phyloP scores from a whole-genome alignment of 1,140 invertebrate genomes.

The Chlorops oryzae region DNA sequence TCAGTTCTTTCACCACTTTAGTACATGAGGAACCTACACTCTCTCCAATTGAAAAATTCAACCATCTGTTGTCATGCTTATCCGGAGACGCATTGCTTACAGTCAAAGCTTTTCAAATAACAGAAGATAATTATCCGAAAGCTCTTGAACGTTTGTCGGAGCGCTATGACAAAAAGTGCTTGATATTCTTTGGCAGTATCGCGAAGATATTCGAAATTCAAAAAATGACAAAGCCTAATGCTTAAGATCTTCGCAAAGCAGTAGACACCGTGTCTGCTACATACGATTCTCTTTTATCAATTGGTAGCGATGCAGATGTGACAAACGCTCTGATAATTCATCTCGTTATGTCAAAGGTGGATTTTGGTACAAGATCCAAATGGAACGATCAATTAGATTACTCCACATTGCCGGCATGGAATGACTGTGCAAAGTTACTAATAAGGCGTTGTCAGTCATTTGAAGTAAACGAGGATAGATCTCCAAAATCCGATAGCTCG shows the following conservation, averaged over 20 bases:
- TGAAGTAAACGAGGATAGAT: conserved; percentile 5
- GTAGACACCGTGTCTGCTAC: conserved; percentile 10
- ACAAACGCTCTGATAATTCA: conserved; percentile 5
- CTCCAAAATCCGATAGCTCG: background rate
- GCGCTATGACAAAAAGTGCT: conserved; percentile 11
- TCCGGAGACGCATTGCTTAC: no score
- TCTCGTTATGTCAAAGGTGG: conserved; percentile 13
- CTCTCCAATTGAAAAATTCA: conserved; percentile 11
- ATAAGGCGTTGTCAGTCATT: conserved; percentile 12
- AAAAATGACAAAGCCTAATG: conserved; percentile 1
- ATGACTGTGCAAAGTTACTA: conserved; percentile 3
- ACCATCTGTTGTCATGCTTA: no score
- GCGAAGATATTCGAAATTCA: background rate
- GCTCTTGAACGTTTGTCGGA: conserved; percentile 10
- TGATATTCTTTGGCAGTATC: conserved; percentile 6
- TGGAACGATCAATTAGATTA: conserved; percentile 12
- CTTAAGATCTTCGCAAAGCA: conserved; percentile 1
- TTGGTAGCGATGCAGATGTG: conserved; percentile 6
- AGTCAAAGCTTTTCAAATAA: conserved; percentile 7
- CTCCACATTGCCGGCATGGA: conserved; percentile 7
- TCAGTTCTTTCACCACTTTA: conserved; percentile 1
- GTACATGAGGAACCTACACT: conserved; percentile 4
- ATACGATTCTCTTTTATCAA: conserved; percentile 11
- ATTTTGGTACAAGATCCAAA: conserved; percentile 8
- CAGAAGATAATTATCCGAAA: conserved; percentile 9